Percentiles rank a stretch among this genome's conserved stretches.
Evolutionary conservation across 2,797 vertebrate genomes (phyloP).

Genomic region (Lateolabrax maculatus): DNA sequence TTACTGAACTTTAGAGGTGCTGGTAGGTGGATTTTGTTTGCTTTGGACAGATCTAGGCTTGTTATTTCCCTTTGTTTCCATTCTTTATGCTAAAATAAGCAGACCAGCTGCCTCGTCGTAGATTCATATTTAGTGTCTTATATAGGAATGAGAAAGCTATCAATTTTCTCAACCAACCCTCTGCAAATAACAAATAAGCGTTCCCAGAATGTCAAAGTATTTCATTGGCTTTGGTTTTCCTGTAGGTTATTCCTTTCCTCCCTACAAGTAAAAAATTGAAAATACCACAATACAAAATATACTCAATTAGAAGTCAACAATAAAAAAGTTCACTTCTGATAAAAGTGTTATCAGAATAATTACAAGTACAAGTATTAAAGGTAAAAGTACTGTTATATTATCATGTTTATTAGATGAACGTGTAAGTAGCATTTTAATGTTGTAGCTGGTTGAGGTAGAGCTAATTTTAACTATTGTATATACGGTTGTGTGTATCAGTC

Average conservation of each 20-base stretch:
- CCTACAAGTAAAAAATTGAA: background rate
- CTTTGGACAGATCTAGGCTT: background rate
- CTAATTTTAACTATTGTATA: background rate
- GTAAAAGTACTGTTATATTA: too few species aligned
- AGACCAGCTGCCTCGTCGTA: too few species aligned
- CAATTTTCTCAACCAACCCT: too few species aligned
- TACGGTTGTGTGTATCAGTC: background rate
- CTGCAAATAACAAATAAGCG: rapidly evolving
- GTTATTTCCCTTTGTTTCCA: background rate
- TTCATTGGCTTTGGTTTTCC: too few species aligned
- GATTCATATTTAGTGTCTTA: too few species aligned
- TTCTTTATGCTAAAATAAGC: background rate
- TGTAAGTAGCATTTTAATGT: background rate
- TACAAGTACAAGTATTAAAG: too few species aligned
- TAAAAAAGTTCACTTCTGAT: background rate
- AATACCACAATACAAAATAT: background rate
- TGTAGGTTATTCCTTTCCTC: background rate
- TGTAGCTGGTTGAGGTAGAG: background rate
- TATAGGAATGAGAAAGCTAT: too few species aligned
- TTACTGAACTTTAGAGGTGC: background rate
- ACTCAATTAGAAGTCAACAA: background rate
- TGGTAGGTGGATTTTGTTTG: background rate
- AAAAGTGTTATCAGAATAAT: background rate
- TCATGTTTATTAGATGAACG: too few species aligned
- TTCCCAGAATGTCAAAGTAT: background rate